A percentile compares a stretch with the other conserved stretches of the same genome.
These are phyloP conservation scores for Syrphus vitripennis DNA, from an alignment of 2,888 invertebrate genomes.

Conservation along the genomic window DNA sequence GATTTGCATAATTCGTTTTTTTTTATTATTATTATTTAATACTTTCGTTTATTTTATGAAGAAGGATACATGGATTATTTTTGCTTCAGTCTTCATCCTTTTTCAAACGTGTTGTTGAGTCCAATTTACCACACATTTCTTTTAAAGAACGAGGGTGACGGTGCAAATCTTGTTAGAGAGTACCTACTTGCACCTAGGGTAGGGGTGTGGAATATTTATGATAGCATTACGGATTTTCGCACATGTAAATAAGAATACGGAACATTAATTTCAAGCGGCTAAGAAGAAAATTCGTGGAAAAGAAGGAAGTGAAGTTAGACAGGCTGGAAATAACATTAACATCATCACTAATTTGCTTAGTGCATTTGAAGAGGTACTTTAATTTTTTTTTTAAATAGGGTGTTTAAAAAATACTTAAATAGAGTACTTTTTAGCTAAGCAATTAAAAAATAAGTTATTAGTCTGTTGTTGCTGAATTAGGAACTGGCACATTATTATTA, in stretches of 20 bases:
- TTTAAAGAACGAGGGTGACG: constrained; percentile 42
- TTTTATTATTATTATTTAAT: constrained; percentile 4
- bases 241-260: constrained; percentile 67
- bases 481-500: no score
- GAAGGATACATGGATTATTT: neutral
- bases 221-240: constrained; percentile 64
- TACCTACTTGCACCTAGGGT: constrained; percentile 35
- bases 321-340: constrained; percentile 59
- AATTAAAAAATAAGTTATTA: no score
- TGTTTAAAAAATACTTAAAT: neutral
- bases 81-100: neutral
- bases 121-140: constrained; percentile 37
- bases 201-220: constrained; percentile 37
- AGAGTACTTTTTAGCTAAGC: neutral
- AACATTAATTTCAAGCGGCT: constrained; percentile 60
- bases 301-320: constrained; percentile 31
- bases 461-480: no score
- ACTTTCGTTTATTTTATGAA: neutral
- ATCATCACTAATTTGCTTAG: constrained; percentile 62
- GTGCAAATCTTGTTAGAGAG: constrained; percentile 61
- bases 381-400: neutral
- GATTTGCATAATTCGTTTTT: constrained; percentile 63
- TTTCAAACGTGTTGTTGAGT: constrained; percentile 35
- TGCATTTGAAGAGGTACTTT: constrained; percentile 41
- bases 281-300: neutral